phyloP scores from a whole-genome alignment of 30 jellyfish, hydroid and myxozoan genomes.

The Aurelia aurita complex sp. Pacific region DNA sequence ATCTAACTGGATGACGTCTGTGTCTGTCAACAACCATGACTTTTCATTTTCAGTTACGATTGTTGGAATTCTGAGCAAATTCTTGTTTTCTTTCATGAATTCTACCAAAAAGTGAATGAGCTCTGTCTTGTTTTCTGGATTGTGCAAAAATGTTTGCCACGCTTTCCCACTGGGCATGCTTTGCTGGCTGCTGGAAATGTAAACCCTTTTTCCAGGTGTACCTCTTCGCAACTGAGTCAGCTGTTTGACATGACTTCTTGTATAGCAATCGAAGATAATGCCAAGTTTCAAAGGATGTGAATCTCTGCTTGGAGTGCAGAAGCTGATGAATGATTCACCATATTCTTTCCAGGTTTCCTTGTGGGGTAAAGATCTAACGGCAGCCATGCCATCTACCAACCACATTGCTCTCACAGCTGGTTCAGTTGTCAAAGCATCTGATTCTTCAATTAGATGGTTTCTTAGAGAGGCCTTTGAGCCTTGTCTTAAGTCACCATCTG shows the following conservation, averaged over 20 bases:
- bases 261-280: too few species aligned
- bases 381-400: slow-evolving; percentile 67
- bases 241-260: too few species aligned
- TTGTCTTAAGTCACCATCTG: slow-evolving; percentile 45
- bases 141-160: slow-evolving; percentile 38
- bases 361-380: slow-evolving; percentile 48
- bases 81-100: slow-evolving; percentile 43
- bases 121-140: slow-evolving; percentile 51
- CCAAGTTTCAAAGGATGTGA: slow-evolving; percentile 42
- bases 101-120: slow-evolving; percentile 39
- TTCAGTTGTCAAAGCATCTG: slow-evolving; percentile 33
- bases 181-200: too few species aligned
- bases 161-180: slow-evolving; percentile 37
- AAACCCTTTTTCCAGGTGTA: too few species aligned
- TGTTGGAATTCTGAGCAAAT: slow-evolving; percentile 41
- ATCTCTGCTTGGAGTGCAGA: slow-evolving; percentile 12
- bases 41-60: slow-evolving; percentile 30
- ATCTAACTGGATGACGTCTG: too few species aligned
- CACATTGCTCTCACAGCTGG: slow-evolving; percentile 52
- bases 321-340: slow-evolving; percentile 9
- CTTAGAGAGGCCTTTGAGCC: slow-evolving; percentile 50
- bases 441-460: slow-evolving; percentile 42
- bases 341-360: slow-evolving; percentile 46
- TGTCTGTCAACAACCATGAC: too few species aligned
- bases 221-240: too few species aligned